Evolutionary conservation across 2,113 vertebrate genomes (phyloP).

Genomic region (Kryptolebias marmoratus): DNA sequence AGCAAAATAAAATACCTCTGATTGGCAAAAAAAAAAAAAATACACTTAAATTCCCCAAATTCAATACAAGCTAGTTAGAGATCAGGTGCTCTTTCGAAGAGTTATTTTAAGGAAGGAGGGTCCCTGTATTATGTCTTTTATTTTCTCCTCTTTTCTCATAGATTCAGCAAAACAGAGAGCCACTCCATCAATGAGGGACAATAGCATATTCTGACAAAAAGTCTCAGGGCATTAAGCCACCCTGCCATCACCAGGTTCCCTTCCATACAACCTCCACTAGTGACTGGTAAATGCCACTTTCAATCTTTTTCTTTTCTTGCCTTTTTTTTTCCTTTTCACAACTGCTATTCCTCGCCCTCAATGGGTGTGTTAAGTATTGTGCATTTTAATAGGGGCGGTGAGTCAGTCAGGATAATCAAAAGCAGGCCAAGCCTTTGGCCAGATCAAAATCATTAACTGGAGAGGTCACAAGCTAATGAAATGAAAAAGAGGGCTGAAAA

Average conservation of each 20-base stretch:
- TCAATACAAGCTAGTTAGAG: background rate
- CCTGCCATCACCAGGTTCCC: slow-evolving; percentile 58
- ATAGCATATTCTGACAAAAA: slow-evolving; percentile 78
- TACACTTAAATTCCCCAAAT: background rate
- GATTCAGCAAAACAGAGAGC: slow-evolving; percentile 57
- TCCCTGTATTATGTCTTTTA: slow-evolving; percentile 26
- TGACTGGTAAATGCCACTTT: slow-evolving; percentile 81
- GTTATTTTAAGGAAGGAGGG: slow-evolving; percentile 40
- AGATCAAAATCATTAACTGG: slow-evolving; percentile 87
- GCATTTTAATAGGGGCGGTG: slow-evolving; percentile 71
- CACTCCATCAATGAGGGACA: slow-evolving; percentile 76
- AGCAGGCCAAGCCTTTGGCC: slow-evolving; percentile 80
- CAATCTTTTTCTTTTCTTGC: slow-evolving; percentile 68
- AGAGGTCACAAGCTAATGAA: slow-evolving; percentile 86
- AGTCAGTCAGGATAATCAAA: slow-evolving; percentile 83
- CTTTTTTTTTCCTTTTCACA: slow-evolving; percentile 66
- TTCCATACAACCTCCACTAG: slow-evolving; percentile 61
- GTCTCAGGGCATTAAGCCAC: slow-evolving; percentile 68
- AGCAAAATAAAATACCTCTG: too few species aligned
- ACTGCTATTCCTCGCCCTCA: slow-evolving; percentile 65
- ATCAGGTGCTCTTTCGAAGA: background rate
- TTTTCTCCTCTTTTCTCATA: slow-evolving; percentile 12
- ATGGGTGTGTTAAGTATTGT: slow-evolving; percentile 84
- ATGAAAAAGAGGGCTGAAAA: slow-evolving; percentile 78
- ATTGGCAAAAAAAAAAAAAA: background rate